phyloP scores from a whole-genome alignment of 2,113 vertebrate genomes.

The Setophaga petechia region DNA sequence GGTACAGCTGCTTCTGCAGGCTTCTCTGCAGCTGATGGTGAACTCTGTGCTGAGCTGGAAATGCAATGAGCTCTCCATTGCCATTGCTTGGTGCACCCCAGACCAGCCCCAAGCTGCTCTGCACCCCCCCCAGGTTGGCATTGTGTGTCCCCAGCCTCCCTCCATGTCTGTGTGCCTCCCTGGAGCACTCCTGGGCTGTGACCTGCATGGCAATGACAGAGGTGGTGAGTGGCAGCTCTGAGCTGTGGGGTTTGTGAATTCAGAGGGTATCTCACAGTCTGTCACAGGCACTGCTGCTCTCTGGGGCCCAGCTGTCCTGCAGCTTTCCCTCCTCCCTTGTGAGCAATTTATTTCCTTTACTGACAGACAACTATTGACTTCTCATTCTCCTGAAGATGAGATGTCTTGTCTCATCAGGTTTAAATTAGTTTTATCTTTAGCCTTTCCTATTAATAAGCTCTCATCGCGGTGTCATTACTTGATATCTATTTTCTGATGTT shows the following conservation, averaged over 20 bases:
- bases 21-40: rapidly evolving
- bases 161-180: rapidly evolving
- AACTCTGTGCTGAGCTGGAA: background rate
- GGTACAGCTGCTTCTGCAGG: background rate
- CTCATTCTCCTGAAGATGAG: constrained; percentile 24
- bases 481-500: constrained; percentile 42
- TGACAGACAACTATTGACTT: constrained; percentile 53
- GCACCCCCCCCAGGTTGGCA: background rate
- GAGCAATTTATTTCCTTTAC: constrained; percentile 33
- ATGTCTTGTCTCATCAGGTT: constrained; percentile 53
- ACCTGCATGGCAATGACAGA: background rate
- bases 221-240: background rate
- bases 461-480: background rate
- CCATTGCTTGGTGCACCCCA: background rate
- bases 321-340: background rate
- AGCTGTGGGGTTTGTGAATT: background rate
- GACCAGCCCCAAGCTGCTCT: background rate
- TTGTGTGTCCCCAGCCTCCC: background rate
- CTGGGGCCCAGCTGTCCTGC: background rate
- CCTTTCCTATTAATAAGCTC: constrained; percentile 41
- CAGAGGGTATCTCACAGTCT: background rate
- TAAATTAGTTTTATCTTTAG: constrained; percentile 63
- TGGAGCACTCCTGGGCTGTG: rapidly evolving
- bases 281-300: background rate
- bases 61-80: rapidly evolving